Evolutionary conservation across 2,113 vertebrate genomes (phyloP).

Genomic region (Podocnemis expansa): DNA sequence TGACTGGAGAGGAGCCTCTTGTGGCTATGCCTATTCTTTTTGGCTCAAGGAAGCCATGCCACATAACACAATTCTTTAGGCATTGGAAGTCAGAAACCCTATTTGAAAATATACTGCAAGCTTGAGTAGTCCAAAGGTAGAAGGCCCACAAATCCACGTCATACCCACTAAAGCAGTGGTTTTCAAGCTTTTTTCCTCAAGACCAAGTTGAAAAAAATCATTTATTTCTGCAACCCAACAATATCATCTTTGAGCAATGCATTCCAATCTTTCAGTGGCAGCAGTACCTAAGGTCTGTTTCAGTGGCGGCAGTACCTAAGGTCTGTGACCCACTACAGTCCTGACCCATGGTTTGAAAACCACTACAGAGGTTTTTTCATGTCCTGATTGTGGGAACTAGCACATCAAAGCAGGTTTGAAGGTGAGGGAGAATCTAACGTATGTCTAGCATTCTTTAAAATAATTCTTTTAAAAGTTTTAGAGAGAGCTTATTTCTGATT

Average conservation of each 20-base stretch:
- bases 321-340: too few species aligned
- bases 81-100: not conserved
- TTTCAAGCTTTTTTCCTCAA: too few species aligned
- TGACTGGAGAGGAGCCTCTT: not conserved
- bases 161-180: not conserved
- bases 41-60: not conserved
- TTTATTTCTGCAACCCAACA: too few species aligned
- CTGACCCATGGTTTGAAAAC: too few species aligned
- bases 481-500: fast-evolving
- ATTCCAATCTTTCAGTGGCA: too few species aligned
- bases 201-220: too few species aligned
- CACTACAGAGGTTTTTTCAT: not conserved
- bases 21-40: not conserved
- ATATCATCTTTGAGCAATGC: too few species aligned
- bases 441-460: not conserved
- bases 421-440: not conserved
- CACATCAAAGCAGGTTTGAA: not conserved
- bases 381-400: not conserved
- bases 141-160: not conserved
- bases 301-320: too few species aligned
- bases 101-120: not conserved
- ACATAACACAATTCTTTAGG: not conserved
- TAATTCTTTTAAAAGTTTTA: not conserved
- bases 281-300: too few species aligned
- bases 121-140: not conserved